Evolutionary conservation across 37 sponge, comb jelly and placozoan species (phyloP).

Genomic region (Theonella swinhoei): DNA sequence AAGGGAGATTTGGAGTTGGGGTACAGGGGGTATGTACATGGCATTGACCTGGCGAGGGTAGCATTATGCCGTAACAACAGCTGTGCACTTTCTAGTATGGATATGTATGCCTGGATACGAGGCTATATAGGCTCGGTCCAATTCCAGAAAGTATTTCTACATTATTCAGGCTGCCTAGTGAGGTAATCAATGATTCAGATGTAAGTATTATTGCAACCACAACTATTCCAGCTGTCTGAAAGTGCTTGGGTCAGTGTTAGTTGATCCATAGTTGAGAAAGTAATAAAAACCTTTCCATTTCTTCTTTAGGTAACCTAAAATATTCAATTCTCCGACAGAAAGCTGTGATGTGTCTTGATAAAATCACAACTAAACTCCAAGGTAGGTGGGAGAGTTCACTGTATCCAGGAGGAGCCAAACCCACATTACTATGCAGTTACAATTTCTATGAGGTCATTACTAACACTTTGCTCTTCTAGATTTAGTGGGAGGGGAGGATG

Average conservation of each 20-base stretch:
- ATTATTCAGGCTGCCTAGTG: neutral
- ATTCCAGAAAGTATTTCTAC: neutral
- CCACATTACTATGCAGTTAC: too few species aligned
- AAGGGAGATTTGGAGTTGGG: too few species aligned
- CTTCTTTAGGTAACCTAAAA: slow-evolving; percentile 28
- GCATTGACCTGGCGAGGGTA: too few species aligned
- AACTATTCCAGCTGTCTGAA: neutral
- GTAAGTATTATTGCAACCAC: neutral
- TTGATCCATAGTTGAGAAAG: neutral
- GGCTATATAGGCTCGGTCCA: neutral
- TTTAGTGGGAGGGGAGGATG: too few species aligned
- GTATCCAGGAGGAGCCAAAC: too few species aligned
- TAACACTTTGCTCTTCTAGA: too few species aligned
- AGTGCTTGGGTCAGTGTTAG: neutral
- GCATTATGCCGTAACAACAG: neutral
- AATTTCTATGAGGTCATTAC: too few species aligned
- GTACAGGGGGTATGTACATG: too few species aligned
- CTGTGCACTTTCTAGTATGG: neutral
- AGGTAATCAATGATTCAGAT: neutral
- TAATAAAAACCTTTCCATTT: neutral
- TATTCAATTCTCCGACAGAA: slow-evolving; percentile 27
- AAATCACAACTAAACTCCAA: neutral
- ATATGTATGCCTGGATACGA: neutral
- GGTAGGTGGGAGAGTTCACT: too few species aligned
- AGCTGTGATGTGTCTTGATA: slow-evolving; percentile 31